phyloP scores from a whole-genome alignment of 2,888 invertebrate genomes.

The Thymelicus sylvestris region DNA sequence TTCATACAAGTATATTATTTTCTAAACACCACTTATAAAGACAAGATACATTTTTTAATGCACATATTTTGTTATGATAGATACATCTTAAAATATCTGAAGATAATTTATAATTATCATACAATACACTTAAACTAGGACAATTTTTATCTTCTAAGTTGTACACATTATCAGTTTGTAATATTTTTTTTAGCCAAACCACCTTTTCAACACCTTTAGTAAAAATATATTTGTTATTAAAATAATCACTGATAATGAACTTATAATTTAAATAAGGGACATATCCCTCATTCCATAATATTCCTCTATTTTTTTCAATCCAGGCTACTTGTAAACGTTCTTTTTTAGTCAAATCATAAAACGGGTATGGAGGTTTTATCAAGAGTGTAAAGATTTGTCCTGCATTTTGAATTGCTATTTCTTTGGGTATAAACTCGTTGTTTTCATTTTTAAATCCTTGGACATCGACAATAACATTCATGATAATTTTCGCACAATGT shows the following conservation, averaged over 20 bases:
- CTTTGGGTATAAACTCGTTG: slow-evolving; percentile 39
- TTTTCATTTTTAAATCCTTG: slow-evolving; percentile 41
- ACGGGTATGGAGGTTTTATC: slow-evolving; percentile 20
- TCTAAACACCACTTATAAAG: no score
- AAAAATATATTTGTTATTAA: slow-evolving; percentile 6
- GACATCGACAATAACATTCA: slow-evolving; percentile 38
- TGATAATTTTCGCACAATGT: slow-evolving; percentile 43
- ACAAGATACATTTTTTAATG: slow-evolving; percentile 1
- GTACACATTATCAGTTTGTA: slow-evolving; percentile 8
- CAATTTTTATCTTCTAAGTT: slow-evolving; percentile 8
- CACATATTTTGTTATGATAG: slow-evolving; percentile 1
- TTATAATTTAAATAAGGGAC: slow-evolving; percentile 8
- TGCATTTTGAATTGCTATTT: slow-evolving; percentile 41
- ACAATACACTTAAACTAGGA: not conserved
- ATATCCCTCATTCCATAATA: slow-evolving; percentile 18
- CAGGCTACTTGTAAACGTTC: slow-evolving; percentile 6
- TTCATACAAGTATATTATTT: no score
- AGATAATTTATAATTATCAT: not conserved
- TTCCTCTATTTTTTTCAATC: slow-evolving; percentile 18
- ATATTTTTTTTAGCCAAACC: slow-evolving; percentile 7
- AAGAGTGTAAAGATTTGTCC: slow-evolving; percentile 1
- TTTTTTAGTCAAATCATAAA: slow-evolving; percentile 9
- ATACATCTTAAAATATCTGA: not conserved
- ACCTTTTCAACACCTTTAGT: slow-evolving; percentile 16
- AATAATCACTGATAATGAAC: not conserved